Conservation (phyloP, 2,113 vertebrate genomes). For the Limanda limanda region DNA sequence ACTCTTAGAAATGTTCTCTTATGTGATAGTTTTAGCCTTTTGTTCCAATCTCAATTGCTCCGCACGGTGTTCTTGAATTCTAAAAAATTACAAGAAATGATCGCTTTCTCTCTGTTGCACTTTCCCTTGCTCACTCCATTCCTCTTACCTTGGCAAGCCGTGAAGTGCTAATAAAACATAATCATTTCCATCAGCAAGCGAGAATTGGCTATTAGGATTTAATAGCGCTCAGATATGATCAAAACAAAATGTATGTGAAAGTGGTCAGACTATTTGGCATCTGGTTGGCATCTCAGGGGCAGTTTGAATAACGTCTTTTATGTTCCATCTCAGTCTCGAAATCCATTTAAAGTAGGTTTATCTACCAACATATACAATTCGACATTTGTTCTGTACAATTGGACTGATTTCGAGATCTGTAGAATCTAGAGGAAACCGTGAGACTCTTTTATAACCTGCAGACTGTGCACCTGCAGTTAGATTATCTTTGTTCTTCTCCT, state of each 20-base stretch:
- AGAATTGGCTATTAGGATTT: constrained; percentile 49
- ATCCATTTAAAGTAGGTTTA: neutral
- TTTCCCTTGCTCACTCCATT: neutral
- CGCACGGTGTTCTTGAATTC: neutral
- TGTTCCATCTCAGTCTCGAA: too few species aligned
- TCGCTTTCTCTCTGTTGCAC: constrained; percentile 6
- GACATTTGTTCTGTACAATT: constrained; percentile 5
- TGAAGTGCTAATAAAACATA: constrained; percentile 37
- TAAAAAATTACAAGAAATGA: neutral
- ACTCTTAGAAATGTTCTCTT: neutral
- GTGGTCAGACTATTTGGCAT: constrained; percentile 9
- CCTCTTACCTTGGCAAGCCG: constrained; percentile 25
- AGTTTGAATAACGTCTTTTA: too few species aligned
- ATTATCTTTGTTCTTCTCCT: constrained; percentile 57
- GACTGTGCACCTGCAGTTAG: constrained; percentile 50
- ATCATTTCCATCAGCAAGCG: constrained; percentile 38
- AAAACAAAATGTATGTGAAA: constrained; percentile 34
- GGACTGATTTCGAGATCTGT: constrained; percentile 39
- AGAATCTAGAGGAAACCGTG: constrained; percentile 49
- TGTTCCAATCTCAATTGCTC: too few species aligned
- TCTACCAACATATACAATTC: neutral
- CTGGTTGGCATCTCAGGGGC: neutral
- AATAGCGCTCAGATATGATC: constrained; percentile 39
- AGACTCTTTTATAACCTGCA: constrained; percentile 38
- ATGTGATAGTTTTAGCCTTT: neutral